Evolutionary conservation across 1,140 invertebrate genomes (phyloP), one percentile per base, ranked within the genome.

Genomic region (Heliothis virescens): DNA sequence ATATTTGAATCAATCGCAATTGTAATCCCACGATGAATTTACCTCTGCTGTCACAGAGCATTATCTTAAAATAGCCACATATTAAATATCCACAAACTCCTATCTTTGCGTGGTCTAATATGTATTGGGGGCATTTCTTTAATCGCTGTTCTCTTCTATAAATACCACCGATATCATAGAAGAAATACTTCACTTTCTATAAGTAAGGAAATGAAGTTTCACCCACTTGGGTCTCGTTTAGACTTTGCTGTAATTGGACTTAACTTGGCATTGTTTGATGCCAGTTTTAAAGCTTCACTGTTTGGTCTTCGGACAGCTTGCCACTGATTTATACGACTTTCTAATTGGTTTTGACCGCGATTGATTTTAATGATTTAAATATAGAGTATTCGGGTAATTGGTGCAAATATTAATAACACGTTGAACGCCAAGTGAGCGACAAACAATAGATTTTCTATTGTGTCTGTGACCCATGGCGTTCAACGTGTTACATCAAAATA

Each of bases 181-280:
- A 86, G 86, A 89, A 90, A 91, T 87, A 79, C 89, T 90, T 87
- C 84, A 90, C 87, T 90, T 90, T 87, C 88, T 91, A 89, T 91
- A 91, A 91, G 87, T 88, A 88, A 87, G 88, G 86, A 89, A 93
- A 91, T 93, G 90, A 91, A 93, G 88, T 91, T 92, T 84, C 83
- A 84, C 83, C 85, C 88, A 86, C 86, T 88, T 63, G 89, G 85
- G 87, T 85, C 84, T 91, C 89, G 87, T 89, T 91, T 87, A 83
- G 86, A 88, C 83, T 89, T 80, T 48, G 69, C 76, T 85, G 83
- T 91, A 91, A 91, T 90, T 92, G 87, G 86, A 91, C 86, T 88
- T 82, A 85, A 88, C 87, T 90, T 85, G 83, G 85, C 86, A 87
- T 89, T 90, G 88, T 89, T 89, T 90, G 87, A 89, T 83, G 82